phyloP scores from a whole-genome alignment of 2,113 vertebrate genomes.

The Pituophis catenifer region DNA sequence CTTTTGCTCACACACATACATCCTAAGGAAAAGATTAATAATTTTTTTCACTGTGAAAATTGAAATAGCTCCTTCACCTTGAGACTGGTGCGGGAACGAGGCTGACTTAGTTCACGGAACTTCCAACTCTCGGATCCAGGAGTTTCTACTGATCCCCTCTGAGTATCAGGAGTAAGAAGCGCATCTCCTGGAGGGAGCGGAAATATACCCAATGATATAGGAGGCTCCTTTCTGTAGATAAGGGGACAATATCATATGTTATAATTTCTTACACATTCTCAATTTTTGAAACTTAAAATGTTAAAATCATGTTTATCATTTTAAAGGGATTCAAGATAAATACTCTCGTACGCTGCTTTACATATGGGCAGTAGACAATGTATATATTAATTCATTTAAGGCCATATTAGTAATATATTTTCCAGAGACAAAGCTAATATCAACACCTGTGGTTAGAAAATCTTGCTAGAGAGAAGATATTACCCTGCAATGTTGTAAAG shows the following conservation, averaged over 20 bases:
- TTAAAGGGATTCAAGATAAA: neutral
- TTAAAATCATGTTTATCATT: neutral
- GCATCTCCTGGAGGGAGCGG: slow-evolving; percentile 82
- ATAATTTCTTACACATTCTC: neutral
- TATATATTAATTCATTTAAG: neutral
- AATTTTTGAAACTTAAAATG: neutral
- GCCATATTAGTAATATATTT: neutral
- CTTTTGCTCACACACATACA: neutral
- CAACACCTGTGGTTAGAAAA: neutral
- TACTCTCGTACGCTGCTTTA: neutral
- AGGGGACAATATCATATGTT: neutral
- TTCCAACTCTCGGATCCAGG: slow-evolving; percentile 88
- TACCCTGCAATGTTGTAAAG: neutral
- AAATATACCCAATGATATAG: slow-evolving; percentile 91
- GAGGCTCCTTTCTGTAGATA: slow-evolving; percentile 87
- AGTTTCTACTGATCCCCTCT: slow-evolving; percentile 77
- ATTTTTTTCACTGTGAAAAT: neutral
- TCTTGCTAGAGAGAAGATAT: neutral
- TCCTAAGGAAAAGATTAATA: rapidly evolving
- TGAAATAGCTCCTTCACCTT: slow-evolving; percentile 75
- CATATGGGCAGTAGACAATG: neutral
- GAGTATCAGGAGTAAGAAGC: slow-evolving; percentile 79
- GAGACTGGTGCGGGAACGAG: slow-evolving; percentile 89
- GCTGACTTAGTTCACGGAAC: slow-evolving; percentile 86
- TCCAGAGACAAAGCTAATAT: neutral